These are phyloP conservation scores for Masticophis lateralis DNA, from an alignment of 2,797 vertebrate species.

Conservation along the genomic window DNA sequence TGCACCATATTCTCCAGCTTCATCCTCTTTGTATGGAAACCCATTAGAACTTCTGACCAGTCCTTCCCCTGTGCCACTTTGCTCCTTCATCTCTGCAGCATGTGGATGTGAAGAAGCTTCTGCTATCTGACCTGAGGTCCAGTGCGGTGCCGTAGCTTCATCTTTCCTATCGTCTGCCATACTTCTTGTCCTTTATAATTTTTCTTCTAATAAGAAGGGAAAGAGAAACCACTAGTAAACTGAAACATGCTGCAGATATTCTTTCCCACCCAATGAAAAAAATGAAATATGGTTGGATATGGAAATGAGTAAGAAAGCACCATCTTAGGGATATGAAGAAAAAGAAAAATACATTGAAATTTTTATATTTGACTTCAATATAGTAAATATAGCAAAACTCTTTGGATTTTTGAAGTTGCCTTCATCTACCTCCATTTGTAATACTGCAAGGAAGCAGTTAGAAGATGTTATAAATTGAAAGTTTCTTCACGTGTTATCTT, in stretches of 20 bases:
- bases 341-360: neutral
- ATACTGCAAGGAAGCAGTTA: neutral
- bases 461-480: neutral
- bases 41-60: constrained; percentile 88
- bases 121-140: constrained; percentile 78
- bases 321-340: neutral
- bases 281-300: neutral
- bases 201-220: constrained; percentile 49
- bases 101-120: constrained; percentile 74
- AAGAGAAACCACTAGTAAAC: neutral
- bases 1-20: constrained; percentile 72
- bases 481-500: neutral
- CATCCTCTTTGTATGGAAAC: constrained; percentile 83
- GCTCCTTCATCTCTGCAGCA: constrained; percentile 80
- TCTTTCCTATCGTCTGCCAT: constrained; percentile 96
- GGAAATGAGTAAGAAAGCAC: neutral
- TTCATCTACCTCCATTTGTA: neutral
- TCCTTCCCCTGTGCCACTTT: constrained; percentile 71
- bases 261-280: neutral
- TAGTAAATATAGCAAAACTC: neutral
- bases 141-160: constrained; percentile 86
- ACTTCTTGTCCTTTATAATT: constrained; percentile 52
- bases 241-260: neutral
- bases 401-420: neutral
- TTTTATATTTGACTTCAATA: neutral